phyloP scores from a whole-genome alignment of 2,113 vertebrate genomes.

The Bombycilla garrulus region DNA sequence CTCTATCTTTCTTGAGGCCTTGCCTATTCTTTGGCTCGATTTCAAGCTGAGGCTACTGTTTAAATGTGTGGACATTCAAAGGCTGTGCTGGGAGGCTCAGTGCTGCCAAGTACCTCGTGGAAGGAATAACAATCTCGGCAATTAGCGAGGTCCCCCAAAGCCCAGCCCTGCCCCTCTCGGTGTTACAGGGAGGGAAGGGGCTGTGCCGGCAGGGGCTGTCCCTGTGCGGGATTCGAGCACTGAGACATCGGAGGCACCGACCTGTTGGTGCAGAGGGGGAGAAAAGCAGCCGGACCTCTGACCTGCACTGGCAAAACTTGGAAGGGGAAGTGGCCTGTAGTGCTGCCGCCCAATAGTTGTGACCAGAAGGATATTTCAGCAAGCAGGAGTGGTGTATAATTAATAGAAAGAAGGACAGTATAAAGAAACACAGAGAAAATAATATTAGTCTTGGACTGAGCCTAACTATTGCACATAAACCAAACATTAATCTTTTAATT shows the following conservation, averaged over 20 bases:
- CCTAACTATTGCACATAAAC: not conserved
- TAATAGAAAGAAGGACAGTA: constrained; percentile 1
- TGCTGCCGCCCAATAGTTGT: not conserved
- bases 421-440: not conserved
- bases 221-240: not conserved
- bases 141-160: not conserved
- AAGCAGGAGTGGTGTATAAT: not conserved
- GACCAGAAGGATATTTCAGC: not conserved
- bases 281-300: not conserved
- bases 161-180: not conserved
- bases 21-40: constrained; percentile 24
- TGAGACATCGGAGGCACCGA: not conserved
- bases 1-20: not conserved
- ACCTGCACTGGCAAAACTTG: not conserved
- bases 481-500: not conserved
- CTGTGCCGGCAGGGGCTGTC: not conserved
- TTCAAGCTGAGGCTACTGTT: constrained; percentile 48
- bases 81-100: not conserved
- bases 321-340: not conserved
- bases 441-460: constrained; percentile 11
- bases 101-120: constrained; percentile 53
- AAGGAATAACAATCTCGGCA: constrained; percentile 61
- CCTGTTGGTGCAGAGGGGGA: not conserved
- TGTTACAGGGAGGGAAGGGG: not conserved
- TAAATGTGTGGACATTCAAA: constrained; percentile 51